phyloP scores from a whole-genome alignment of 1,140 invertebrate species.

The Heliconius nattereri region DNA sequence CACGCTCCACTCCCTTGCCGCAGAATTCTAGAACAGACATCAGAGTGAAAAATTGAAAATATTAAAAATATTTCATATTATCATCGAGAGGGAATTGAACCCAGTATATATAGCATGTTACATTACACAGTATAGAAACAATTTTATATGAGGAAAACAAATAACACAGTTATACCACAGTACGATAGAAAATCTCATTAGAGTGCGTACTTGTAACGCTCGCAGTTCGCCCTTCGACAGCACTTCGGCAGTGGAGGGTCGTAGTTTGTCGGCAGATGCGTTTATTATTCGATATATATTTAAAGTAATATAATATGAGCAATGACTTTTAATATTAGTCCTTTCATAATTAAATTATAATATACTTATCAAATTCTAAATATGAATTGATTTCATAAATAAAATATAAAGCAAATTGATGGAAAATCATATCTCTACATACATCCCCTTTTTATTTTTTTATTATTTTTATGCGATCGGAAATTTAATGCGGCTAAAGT shows the following conservation, averaged over 20 bases:
- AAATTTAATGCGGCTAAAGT: slow-evolving; percentile 80
- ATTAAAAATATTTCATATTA: too few species aligned
- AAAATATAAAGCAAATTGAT: slow-evolving; percentile 10
- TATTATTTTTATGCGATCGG: slow-evolving; percentile 50
- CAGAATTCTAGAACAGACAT: too few species aligned
- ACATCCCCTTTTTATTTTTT: slow-evolving; percentile 19
- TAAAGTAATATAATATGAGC: background rate
- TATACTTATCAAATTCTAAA: background rate
- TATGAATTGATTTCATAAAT: slow-evolving; percentile 14
- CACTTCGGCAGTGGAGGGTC: slow-evolving; percentile 29
- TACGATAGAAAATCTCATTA: slow-evolving; percentile 26
- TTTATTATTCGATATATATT: slow-evolving; percentile 12
- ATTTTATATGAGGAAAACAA: background rate
- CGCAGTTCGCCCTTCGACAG: slow-evolving; percentile 28
- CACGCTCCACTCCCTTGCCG: too few species aligned
- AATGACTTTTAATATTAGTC: background rate
- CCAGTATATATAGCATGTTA: background rate
- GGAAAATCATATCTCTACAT: slow-evolving; percentile 10
- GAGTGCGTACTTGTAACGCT: slow-evolving; percentile 32
- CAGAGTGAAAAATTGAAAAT: too few species aligned
- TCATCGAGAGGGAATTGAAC: too few species aligned
- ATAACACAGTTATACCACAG: background rate
- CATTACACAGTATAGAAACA: background rate
- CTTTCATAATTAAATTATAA: background rate
- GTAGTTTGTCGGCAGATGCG: slow-evolving; percentile 20